These are phyloP conservation scores for Drosophila melanica DNA, from an alignment of 1,140 invertebrate species.

Conservation along the genomic window DNA sequence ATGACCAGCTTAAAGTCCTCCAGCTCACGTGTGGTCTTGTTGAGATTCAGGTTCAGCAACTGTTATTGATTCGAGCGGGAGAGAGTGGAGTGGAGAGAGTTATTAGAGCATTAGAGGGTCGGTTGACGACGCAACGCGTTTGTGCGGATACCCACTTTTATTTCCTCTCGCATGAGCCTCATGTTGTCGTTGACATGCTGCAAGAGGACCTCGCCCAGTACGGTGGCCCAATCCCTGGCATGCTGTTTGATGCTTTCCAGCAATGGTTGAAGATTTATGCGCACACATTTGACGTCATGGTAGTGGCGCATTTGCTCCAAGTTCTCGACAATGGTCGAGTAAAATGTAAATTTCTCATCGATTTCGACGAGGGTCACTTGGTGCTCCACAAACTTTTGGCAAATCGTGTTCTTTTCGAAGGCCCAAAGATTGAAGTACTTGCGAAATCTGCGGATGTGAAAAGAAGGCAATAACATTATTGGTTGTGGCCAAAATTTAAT, in stretches of 20 bases:
- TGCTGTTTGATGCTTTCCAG: slow-evolving; percentile 87
- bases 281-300: slow-evolving; percentile 87
- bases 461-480: background rate
- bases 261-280: slow-evolving; percentile 88
- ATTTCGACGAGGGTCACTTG: slow-evolving; percentile 90
- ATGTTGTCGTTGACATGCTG: slow-evolving; percentile 87
- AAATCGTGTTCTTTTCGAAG: slow-evolving; percentile 90
- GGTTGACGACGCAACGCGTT: background rate
- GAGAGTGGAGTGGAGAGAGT: background rate
- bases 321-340: slow-evolving; percentile 90
- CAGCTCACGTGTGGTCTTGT: slow-evolving; percentile 89
- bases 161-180: slow-evolving; percentile 86
- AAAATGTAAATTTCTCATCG: slow-evolving; percentile 93
- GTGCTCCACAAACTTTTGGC: slow-evolving; percentile 90
- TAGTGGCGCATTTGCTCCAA: slow-evolving; percentile 86
- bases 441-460: slow-evolving; percentile 58
- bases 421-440: slow-evolving; percentile 89
- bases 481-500: background rate
- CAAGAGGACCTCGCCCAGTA: slow-evolving; percentile 87
- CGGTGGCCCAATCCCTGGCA: slow-evolving; percentile 89
- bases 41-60: slow-evolving; percentile 86
- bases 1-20: slow-evolving; percentile 94
- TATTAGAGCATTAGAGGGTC: slow-evolving; percentile 9
- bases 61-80: slow-evolving; percentile 53
- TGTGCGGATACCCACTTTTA: slow-evolving; percentile 67